Percentiles rank a stretch among this genome's conserved stretches.
These are phyloP conservation scores for Therioaphis trifolii DNA, from an alignment of 2,888 invertebrate species.

Conservation along the genomic window DNA sequence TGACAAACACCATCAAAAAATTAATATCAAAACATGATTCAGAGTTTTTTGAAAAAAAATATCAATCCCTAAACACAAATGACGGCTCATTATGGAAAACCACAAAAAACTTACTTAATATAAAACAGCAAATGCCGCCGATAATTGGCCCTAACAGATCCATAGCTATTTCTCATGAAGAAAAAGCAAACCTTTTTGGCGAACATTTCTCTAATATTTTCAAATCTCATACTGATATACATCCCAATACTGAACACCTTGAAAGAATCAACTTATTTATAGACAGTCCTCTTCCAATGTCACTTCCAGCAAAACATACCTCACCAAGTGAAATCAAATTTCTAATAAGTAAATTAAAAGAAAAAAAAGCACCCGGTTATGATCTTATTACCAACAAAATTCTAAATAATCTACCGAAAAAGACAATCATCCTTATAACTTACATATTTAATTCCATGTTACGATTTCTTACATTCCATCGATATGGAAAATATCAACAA, in stretches of 20 bases:
- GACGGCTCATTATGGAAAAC: too few species aligned
- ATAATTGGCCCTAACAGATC: neutral
- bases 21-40: conserved; percentile 1
- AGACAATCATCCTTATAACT: neutral
- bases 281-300: neutral
- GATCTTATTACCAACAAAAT: neutral
- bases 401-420: conserved; percentile 26
- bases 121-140: too few species aligned
- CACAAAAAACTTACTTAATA: too few species aligned
- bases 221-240: neutral
- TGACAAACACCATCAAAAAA: neutral
- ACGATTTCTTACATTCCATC: neutral
- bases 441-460: conserved; percentile 13
- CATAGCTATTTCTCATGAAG: neutral
- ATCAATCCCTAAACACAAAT: too few species aligned
- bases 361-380: conserved; percentile 13
- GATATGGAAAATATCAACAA: too few species aligned
- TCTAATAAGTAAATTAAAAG: conserved; percentile 15
- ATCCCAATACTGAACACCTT: neutral
- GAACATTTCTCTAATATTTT: neutral
- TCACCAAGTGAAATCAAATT: neutral
- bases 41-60: too few species aligned
- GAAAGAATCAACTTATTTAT: neutral
- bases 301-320: neutral
- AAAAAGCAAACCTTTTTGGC: neutral